phyloP scores from a whole-genome alignment of 2,797 vertebrate species.

The Tolypeutes matacus region DNA sequence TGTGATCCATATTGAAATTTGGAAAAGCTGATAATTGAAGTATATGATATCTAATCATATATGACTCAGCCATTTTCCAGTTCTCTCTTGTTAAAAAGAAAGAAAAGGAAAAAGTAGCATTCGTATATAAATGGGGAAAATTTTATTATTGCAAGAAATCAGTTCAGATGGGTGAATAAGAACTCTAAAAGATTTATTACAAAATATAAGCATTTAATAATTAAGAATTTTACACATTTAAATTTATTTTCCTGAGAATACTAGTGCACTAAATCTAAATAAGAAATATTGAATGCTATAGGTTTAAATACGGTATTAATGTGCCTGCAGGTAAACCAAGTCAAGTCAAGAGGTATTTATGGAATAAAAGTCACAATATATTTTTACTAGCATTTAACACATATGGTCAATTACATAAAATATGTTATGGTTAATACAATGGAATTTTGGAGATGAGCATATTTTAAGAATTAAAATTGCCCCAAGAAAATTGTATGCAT shows the following conservation, averaged over 20 bases:
- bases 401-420: not conserved
- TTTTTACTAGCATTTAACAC: not conserved
- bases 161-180: not conserved
- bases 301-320: not conserved
- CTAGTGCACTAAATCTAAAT: not conserved
- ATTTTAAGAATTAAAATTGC: conserved; percentile 40
- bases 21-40: not conserved
- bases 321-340: not conserved
- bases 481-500: not conserved
- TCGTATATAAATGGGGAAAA: not conserved
- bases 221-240: not conserved
- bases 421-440: not conserved
- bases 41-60: not conserved
- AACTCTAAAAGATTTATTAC: not conserved
- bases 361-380: not conserved
- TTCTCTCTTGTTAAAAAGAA: not conserved
- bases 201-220: not conserved
- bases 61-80: not conserved
- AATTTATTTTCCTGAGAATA: not conserved
- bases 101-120: not conserved
- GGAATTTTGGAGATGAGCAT: not conserved
- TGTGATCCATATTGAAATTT: not conserved
- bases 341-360: not conserved
- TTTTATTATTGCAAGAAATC: not conserved
- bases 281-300: not conserved